Conservation (phyloP, 2,797 vertebrate species). For the Thamnophis elegans region DNA sequence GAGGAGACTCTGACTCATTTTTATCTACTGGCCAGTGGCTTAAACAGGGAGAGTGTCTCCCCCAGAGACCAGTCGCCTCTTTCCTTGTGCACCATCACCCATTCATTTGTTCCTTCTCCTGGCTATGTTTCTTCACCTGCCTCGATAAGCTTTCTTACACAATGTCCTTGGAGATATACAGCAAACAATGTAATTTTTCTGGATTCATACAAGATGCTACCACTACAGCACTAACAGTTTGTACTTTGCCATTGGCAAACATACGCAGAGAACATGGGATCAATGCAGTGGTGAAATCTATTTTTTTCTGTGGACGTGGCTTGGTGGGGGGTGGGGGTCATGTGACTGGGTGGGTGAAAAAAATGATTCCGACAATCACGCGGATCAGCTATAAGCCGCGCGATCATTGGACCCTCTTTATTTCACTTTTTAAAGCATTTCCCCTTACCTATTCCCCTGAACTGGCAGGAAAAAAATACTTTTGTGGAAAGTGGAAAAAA, state of each 20-base stretch:
- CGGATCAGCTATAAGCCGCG: too few relatives aligned
- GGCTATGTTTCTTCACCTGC: neutral
- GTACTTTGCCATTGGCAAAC: neutral
- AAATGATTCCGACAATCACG: too few relatives aligned
- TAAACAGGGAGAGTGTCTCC: conserved; percentile 2
- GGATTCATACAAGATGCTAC: neutral
- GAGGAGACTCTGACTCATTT: conserved; percentile 17
- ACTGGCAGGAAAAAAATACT: too few relatives aligned
- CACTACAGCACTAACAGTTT: neutral
- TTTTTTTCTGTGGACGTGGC: too few relatives aligned
- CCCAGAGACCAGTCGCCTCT: neutral
- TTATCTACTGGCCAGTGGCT: conserved; percentile 23
- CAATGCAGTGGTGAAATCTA: too few relatives aligned
- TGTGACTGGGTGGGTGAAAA: too few relatives aligned
- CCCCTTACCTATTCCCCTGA: too few relatives aligned
- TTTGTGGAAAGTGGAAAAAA: too few relatives aligned
- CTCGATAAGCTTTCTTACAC: neutral
- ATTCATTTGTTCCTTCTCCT: conserved; percentile 25
- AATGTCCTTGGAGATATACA: neutral
- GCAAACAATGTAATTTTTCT: neutral
- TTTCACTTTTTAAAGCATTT: too few relatives aligned
- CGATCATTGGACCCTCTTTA: too few relatives aligned
- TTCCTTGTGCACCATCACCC: neutral
- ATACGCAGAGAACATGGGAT: neutral
- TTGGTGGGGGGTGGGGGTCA: too few relatives aligned